Evolutionary conservation across 2,113 vertebrate species (phyloP), one percentile per base, ranked within the genome.

Genomic region (Micromys minutus): DNA sequence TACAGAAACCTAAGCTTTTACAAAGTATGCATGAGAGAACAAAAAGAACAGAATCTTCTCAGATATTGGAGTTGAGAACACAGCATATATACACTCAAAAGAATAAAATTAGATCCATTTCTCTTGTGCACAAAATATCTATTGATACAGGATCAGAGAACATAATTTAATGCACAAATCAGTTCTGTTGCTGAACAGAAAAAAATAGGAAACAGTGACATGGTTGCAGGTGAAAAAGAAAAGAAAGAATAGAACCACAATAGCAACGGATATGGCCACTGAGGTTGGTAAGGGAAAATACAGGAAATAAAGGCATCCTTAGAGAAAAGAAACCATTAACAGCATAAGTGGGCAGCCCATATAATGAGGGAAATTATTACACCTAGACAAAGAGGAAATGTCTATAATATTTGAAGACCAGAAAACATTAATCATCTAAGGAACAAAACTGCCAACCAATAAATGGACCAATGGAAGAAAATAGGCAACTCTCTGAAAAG

Each of bases 141-240:
- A 11, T 16, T 87, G 11, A 50, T 69, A 22, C 10, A 52, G 34
- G 31, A n/a, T 69, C 34, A 47, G 31, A 69, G 84, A 67, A 65
- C 31, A n/a, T 47, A 69, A 52, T 50, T 36, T 36, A 69, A 50
- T 24, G 5, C 6, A 6, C 15, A 26, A 8, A 52, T 0, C 31
- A 50, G 5, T n/a, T 36, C 4, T n/a, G 5, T 22, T n/a, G 0
- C 12, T 50, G n/a, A 69, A n/a, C 17, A 67, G 13, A 4, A 34
- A 15, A 6, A 47, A 10, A 86, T 1, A 36, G 19, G 11, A n/a
- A 24, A 52, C 21, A 69, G 3, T 52, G 45, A 87, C 45, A 29
- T 3, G 50, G 7, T 87, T 85, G 16, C 36, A 87, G 11, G 15
- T 3, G 16, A 34, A 63, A 83, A 19, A 69, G 4, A 34, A 67